Evolutionary conservation across 2,888 invertebrate species (phyloP).

Genomic region (Metellina segmentata): DNA sequence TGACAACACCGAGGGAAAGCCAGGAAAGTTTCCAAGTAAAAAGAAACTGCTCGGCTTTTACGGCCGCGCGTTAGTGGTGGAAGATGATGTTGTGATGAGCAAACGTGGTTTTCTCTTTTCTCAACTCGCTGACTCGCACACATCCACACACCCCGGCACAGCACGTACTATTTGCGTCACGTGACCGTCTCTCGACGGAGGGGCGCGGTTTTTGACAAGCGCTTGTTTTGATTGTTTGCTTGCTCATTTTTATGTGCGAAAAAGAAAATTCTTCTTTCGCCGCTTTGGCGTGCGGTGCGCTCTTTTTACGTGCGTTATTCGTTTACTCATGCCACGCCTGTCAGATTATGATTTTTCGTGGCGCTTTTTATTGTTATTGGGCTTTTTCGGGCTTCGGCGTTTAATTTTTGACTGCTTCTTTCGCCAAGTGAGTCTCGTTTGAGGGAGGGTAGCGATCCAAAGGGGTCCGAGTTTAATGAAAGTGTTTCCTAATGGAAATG

Average conservation of each 20-base stretch:
- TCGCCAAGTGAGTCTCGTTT: slow-evolving; percentile 2
- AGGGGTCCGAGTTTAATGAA: slow-evolving; percentile 47
- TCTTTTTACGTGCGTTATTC: slow-evolving; percentile 44
- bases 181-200: slow-evolving; percentile 61
- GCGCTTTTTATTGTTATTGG: slow-evolving; percentile 40
- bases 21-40: slow-evolving; percentile 5
- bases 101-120: slow-evolving; percentile 72
- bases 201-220: slow-evolving; percentile 75
- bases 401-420: slow-evolving; percentile 49
- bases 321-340: slow-evolving; percentile 69
- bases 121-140: slow-evolving; percentile 36
- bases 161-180: slow-evolving; percentile 75
- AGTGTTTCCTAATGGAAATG: slow-evolving; percentile 41
- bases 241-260: slow-evolving; percentile 1
- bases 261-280: slow-evolving; percentile 34
- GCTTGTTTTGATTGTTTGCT: slow-evolving; percentile 46
- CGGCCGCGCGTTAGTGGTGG: slow-evolving; percentile 23
- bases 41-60: slow-evolving; percentile 34
- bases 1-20: not conserved
- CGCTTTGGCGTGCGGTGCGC: slow-evolving; percentile 36
- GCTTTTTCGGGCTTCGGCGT: slow-evolving; percentile 23
- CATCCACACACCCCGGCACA: slow-evolving; percentile 54
- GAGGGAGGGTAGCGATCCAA: slow-evolving; percentile 2
- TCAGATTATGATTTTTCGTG: slow-evolving; percentile 62
- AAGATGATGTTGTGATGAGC: slow-evolving; percentile 74